Base-by-base conservation (phyloP, 2,888 invertebrate species). In the Drosophila atroscutellata region DNA sequence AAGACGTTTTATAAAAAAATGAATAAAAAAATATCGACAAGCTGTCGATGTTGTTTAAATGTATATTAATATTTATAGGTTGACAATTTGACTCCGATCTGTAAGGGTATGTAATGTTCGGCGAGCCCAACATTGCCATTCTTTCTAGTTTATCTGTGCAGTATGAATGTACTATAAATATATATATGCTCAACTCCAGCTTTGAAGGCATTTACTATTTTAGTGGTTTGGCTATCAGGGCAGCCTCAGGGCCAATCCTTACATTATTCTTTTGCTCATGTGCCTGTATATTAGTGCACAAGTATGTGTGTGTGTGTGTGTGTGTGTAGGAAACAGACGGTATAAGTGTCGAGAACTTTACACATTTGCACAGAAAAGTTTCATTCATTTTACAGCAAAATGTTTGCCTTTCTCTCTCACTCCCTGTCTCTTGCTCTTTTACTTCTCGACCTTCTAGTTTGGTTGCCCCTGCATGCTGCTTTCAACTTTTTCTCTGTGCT, bases 361-460 rank as follows among this genome's bases (percentile, higher is more conserved):
- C 69, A 71, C 72, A 69, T 78, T 72, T 78, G 62, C 79, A 67
- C 72, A 67, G 58, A 59, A 69, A 78, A 78, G 61, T 72, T 79
- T 80, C 59, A 80, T 56, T 60, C 63, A 72, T 67, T 55, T 72
- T 63, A 32, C 51, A 51, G 49, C 37, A 55, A 63, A 72, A 62
- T 58, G 49, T 58, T 76, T 50, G 49, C 15, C 28, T 52, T 24
- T 32, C 24, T 47, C 24, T 30, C 26, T 15, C 18, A 15, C 2
- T n/a, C n/a, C 8, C 9, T 9, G 3, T 15, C 7, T 45, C 45
- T 13, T 20, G 20, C 20, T 15, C 20, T 20, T 30, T 26, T 59
- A 3, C 36, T 56, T 47, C 30, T 51, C 24, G n/a, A 57, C 24
- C 45, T 50, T 13, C n/a, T 20, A n/a, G 45, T 24, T 15, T 15